Evolutionary conservation across 2,888 invertebrate genomes (phyloP), one percentile per base, ranked within the genome.

Genomic region (Lamproptera curius): DNA sequence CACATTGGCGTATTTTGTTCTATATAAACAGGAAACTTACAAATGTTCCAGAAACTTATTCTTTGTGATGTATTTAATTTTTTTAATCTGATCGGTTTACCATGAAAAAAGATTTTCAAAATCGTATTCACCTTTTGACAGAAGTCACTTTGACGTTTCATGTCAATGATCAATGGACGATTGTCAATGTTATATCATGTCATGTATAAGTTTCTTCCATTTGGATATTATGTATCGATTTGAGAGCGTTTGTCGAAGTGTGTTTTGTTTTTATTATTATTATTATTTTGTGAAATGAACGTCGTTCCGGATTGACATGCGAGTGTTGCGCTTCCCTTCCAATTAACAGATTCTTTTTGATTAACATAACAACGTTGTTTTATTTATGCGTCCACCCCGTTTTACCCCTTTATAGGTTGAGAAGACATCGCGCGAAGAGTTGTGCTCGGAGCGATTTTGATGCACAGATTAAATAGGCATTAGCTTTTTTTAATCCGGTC

Each of bases 321-420:
- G 79, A 77, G 79, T 79, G 76, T n/a, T 77, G 75, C 76, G 79
- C 81, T 84, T 83, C 69, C n/a, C n/a, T 80, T 77, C 74, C 73
- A 82, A 84, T 85, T 85, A 85, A 85, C 84, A 82, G 75, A 70
- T 78, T 80, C 31, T 82, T 82, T n/a, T 76, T 76, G 75, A 81
- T 83, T 84, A 78, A 72, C 53, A 51, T 11, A 36, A 51, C 11
- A 26, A 13, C n/a, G 63, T 73, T 70, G 74, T 85, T 83, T 81
- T 74, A 78, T 80, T 83, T 73, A n/a, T 15, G 8, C 11, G 17
- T n/a, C 31, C n/a, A 1, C 11, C 43, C 49, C 43, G 1, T 17
- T 36, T 16, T 9, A 10, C 11, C 9, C 33, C 39, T 15, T 16
- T 39, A 16, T 34, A 23, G 15, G 8, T 15, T 45, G 2, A 1